Evolutionary conservation across 2,113 vertebrate genomes (phyloP), one percentile per base, ranked within the genome.

Genomic region (Pimephales promelas): DNA sequence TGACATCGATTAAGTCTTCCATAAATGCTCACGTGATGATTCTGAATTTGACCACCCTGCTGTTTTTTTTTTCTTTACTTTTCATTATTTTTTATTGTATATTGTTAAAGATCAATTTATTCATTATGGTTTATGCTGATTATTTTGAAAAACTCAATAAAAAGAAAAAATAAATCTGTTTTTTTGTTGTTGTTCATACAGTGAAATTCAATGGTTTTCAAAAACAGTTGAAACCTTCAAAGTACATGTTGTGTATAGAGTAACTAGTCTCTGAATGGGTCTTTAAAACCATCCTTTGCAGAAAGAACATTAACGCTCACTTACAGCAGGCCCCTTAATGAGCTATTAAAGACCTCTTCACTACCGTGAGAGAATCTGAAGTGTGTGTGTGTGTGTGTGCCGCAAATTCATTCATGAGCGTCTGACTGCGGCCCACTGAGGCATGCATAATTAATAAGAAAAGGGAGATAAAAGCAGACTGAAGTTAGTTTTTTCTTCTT

Each of bases 401-500:
- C 8, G 14, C 74, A 75, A 83, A 85, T 59, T 76, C 75, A 66
- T 82, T 83, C 68, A 64, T 13, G 11, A 81, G 73, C 43, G 72
- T 36, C 79, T 45, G 56, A 56, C 82, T 72, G 22, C 43, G 73
- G 78, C 56, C 66, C 56, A 66, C 71, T 74, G 80, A 83, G 72
- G 36, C 84, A 88, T 88, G 82, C 82, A 86, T 88, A 89, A 89
- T 89, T 89, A 87, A 87, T 86, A 84, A 84, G 82, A 77, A 70
- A 57, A 71, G 74, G 80, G 80, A 82, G 82, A 84, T 86, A 79
- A 87, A 88, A 87, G 83, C 74, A 83, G 79, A 62, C 79, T 71
- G 84, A 59, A 85, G 74, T 86, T 85, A 83, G 72, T 83, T 79
- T 77, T 76, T 82, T 73, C 81, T 86, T 62, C 31, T 79, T 72